Conservation (phyloP, 2,797 vertebrate genomes). For the Poeciliopsis infans region DNA sequence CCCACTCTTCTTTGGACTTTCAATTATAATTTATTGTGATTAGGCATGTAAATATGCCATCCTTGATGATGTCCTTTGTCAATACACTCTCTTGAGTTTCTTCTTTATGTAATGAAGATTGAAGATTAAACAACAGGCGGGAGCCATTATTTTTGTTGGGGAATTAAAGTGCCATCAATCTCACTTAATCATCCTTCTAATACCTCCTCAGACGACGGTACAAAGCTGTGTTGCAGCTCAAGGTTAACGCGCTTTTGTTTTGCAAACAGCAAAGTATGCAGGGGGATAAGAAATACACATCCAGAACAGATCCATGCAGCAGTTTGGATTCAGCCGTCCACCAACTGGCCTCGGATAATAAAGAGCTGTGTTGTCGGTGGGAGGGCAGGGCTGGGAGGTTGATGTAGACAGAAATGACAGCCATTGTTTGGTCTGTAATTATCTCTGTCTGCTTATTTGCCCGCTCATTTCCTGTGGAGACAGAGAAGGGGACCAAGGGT, state of each 20-base stretch:
- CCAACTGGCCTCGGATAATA: slow-evolving; percentile 38
- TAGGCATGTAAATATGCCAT: slow-evolving; percentile 65
- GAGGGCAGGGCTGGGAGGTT: slow-evolving; percentile 48
- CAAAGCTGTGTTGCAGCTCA: slow-evolving; percentile 76
- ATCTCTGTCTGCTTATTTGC: slow-evolving; percentile 58
- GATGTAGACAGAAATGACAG: slow-evolving; percentile 50
- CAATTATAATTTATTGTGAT: slow-evolving; percentile 61
- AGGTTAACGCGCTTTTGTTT: slow-evolving; percentile 81
- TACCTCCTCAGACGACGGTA: slow-evolving; percentile 73
- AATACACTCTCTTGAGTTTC: slow-evolving; percentile 55
- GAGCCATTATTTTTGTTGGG: slow-evolving; percentile 79
- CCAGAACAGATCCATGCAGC: slow-evolving; percentile 32
- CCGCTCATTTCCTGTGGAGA: slow-evolving; percentile 59
- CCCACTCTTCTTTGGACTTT: slow-evolving; percentile 47
- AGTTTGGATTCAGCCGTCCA: slow-evolving; percentile 29
- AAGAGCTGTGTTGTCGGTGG: slow-evolving; percentile 30
- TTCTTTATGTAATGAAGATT: slow-evolving; percentile 80
- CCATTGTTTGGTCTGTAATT: slow-evolving; percentile 68
- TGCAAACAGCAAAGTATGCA: slow-evolving; percentile 32
- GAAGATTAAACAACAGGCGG: slow-evolving; percentile 83
- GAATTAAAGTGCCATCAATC: slow-evolving; percentile 84
- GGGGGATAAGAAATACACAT: slow-evolving; percentile 13
- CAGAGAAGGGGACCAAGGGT: slow-evolving; percentile 20
- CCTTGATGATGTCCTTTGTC: slow-evolving; percentile 75
- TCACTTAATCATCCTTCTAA: slow-evolving; percentile 82